Percentiles rank a stretch among this genome's conserved stretches.
Evolutionary conservation across 2,888 invertebrate species (phyloP).

Genomic region (Limnephilus marmoratus): DNA sequence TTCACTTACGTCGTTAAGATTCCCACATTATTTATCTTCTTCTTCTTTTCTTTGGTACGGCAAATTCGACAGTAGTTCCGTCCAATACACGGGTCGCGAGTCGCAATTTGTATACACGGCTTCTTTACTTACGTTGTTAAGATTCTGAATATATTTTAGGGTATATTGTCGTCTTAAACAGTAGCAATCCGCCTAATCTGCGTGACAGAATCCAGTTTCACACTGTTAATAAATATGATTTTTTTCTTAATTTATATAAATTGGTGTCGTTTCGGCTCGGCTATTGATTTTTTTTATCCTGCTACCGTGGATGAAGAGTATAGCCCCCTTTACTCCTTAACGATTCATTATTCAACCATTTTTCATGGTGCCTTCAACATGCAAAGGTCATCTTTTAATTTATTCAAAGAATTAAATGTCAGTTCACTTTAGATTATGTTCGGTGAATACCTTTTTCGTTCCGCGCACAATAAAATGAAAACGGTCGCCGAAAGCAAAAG

Average conservation of each 20-base stretch:
- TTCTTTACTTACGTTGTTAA: too few relatives aligned
- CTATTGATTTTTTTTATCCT: neutral
- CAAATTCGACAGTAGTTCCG: too few relatives aligned
- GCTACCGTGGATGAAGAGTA: neutral
- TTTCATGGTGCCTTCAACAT: neutral
- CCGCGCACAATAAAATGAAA: neutral
- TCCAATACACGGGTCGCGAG: too few relatives aligned
- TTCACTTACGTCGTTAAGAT: too few relatives aligned
- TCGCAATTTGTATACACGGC: too few relatives aligned
- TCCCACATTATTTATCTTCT: too few relatives aligned
- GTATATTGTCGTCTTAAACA: too few relatives aligned
- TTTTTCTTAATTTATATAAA: neutral
- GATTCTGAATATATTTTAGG: too few relatives aligned
- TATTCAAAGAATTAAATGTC: neutral
- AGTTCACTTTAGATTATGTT: neutral
- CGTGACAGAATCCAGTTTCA: neutral
- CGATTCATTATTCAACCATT: neutral
- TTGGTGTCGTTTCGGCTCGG: neutral
- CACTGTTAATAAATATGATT: neutral
- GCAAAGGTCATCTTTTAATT: constrained; percentile 2
- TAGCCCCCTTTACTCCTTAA: neutral
- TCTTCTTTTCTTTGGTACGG: too few relatives aligned
- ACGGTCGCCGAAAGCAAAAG: neutral
- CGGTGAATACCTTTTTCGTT: neutral
- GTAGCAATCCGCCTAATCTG: neutral